Percentiles rank a stretch among this genome's conserved stretches.
Evolutionary conservation across 2,113 vertebrate genomes (phyloP).

Genomic region (Dicentrarchus labrax): DNA sequence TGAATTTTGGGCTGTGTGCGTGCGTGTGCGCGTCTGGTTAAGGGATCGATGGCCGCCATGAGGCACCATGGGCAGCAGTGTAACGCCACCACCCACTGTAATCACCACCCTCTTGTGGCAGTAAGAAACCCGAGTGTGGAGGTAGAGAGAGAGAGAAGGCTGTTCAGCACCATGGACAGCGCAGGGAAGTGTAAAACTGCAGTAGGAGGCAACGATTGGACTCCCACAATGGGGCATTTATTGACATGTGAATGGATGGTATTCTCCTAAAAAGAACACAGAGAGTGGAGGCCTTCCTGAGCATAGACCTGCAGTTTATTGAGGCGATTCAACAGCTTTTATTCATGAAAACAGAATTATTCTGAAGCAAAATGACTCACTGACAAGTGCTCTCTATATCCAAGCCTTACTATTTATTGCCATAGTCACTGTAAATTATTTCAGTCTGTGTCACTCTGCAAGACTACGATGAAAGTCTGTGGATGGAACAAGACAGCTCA

Average conservation of each 20-base stretch:
- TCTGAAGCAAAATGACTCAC: slow-evolving; percentile 49
- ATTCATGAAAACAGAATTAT: slow-evolving; percentile 1
- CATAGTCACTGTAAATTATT: slow-evolving; percentile 8
- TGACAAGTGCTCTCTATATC: slow-evolving; percentile 2
- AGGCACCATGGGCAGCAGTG: slow-evolving; percentile 47
- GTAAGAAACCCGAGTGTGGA: slow-evolving; percentile 28
- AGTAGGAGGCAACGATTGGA: slow-evolving; percentile 3
- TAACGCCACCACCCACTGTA: slow-evolving; percentile 62
- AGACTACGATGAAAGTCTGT: neutral
- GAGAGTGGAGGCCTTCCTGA: neutral
- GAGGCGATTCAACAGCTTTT: slow-evolving; percentile 16
- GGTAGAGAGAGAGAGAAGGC: neutral
- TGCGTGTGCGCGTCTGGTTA: slow-evolving; percentile 6
- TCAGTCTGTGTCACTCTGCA: neutral
- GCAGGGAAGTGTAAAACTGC: slow-evolving; percentile 7
- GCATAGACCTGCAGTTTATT: neutral
- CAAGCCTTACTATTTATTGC: neutral
- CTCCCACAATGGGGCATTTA: slow-evolving; percentile 27
- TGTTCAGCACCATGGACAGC: slow-evolving; percentile 73
- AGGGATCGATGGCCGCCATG: slow-evolving; percentile 60
- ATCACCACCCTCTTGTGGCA: slow-evolving; percentile 66
- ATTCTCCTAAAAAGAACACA: neutral
- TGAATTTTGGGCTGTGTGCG: neutral
- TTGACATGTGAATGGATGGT: slow-evolving; percentile 6
- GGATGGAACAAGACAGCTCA: neutral